phyloP scores from a whole-genome alignment of 2,113 vertebrate genomes.

The Pungitius pungitius region DNA sequence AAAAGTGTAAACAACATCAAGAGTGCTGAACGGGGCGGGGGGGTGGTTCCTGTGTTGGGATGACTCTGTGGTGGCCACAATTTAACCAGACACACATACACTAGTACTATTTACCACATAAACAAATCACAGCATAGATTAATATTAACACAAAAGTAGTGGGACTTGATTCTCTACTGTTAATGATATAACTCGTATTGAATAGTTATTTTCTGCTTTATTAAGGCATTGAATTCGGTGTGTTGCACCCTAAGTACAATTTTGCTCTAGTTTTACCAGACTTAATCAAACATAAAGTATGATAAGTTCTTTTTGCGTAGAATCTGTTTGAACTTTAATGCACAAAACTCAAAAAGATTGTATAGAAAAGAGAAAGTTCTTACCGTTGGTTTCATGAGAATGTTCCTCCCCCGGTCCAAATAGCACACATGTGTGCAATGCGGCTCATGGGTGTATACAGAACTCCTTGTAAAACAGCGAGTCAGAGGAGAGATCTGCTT shows the following conservation, averaged over 20 bases:
- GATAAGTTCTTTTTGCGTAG: not conserved
- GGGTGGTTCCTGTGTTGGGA: too few relatives aligned
- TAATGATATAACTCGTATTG: not conserved
- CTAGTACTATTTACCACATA: too few relatives aligned
- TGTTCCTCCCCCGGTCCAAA: not conserved
- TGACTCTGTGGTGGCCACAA: not conserved
- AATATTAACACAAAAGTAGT: not conserved
- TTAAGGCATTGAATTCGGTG: not conserved
- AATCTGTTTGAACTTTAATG: not conserved
- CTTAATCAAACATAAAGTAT: not conserved
- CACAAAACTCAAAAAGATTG: not conserved
- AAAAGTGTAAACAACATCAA: too few relatives aligned
- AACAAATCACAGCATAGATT: not conserved
- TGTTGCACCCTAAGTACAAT: not conserved
- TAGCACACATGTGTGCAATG: too few relatives aligned
- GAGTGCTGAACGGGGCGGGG: too few relatives aligned
- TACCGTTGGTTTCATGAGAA: conserved; percentile 40
- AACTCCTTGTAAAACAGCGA: not conserved
- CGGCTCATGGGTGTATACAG: too few relatives aligned
- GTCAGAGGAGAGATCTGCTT: not conserved
- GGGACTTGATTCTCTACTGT: not conserved
- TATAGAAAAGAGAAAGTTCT: conserved; percentile 10
- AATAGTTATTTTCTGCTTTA: not conserved
- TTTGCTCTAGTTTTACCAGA: not conserved
- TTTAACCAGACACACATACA: not conserved